Conservation (phyloP, 2,888 invertebrate genomes). For the Daptonema setosum region DNA sequence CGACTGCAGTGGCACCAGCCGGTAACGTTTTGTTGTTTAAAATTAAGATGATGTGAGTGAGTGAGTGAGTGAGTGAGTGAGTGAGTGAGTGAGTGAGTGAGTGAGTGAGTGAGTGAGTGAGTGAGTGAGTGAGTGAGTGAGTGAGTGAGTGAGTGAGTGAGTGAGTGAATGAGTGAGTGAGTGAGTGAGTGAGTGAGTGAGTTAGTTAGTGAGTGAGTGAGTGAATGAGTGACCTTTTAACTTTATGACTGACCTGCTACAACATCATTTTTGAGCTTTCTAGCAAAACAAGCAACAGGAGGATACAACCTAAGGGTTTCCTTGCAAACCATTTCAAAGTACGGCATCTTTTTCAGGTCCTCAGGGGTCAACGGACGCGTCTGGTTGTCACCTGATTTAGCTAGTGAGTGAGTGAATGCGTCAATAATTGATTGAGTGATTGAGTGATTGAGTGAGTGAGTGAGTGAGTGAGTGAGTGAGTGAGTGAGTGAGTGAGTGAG, state of each 20-base stretch:
- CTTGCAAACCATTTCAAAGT: slow-evolving; percentile 23
- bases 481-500: no score
- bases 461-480: no score
- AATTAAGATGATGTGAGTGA: neutral
- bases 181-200: slow-evolving; percentile 7
- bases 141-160: neutral
- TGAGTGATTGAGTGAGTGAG: no score
- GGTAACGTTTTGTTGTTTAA: slow-evolving; percentile 15
- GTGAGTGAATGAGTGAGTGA: neutral
- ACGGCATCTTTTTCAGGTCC: slow-evolving; percentile 19
- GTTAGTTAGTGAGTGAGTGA: neutral
- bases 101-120: neutral
- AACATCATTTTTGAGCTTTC: slow-evolving; percentile 26
- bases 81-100: slow-evolving; percentile 5
- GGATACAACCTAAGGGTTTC: slow-evolving; percentile 24
- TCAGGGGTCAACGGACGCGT: slow-evolving; percentile 23
- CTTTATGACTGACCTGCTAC: slow-evolving; percentile 20
- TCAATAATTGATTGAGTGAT: no score
- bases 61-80: slow-evolving; percentile 1
- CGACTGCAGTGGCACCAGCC: slow-evolving; percentile 21
- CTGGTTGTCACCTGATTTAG: neutral
- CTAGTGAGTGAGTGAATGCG: neutral
- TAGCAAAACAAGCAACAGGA: slow-evolving; percentile 22
- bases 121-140: slow-evolving; percentile 10
- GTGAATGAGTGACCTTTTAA: neutral